Base-by-base conservation (phyloP, 2,797 vertebrate species). In the Spatula versicolor region DNA sequence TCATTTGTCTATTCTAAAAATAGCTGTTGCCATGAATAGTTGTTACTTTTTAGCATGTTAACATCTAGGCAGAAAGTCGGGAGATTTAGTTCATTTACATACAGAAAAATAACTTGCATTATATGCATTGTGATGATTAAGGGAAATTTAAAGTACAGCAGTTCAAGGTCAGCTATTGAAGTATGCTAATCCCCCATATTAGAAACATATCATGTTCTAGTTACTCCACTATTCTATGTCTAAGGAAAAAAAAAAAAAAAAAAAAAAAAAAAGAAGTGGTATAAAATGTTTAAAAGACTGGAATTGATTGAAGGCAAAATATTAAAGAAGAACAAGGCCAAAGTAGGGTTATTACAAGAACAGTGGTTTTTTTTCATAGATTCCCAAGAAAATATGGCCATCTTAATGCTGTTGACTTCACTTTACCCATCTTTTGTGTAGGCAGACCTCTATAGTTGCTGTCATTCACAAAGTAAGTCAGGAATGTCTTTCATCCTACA, bases 1-100 rank as follows among this genome's bases (percentile, higher is more conserved):
- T 94, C 84, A 73, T 76, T 94, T 95, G 35, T 52, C 59, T 94
- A 15, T 73, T 84, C 73, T 88, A 94, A 92, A 93, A 95, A 95
- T 95, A 95, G 50, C n/a, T 59, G 8, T 78, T 92, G 50, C 67
- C n/a, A 23, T 86, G 83, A 95, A 86, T 88, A 95, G 74, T 69
- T 86, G 50, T 71, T 82, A 69, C 7, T 39, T 68, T 83, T 72
- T 75, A 55, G 23, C 28, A 16, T 43, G 35, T 55, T 84, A 82
- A 79, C 62, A 83, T 73, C 77, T 76, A 80, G 63, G 46, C 21
- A 82, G 77, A 90, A 92, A 91, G 59, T 94, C 68, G 83, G 66
- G 31, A 90, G 37, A 9, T 90, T 95, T 26, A 58, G 20, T 72
- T 77, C 21, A 23, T 90, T 90, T 92, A 19, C 59, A 67, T 73